Evolutionary conservation across 2,888 invertebrate species (phyloP).

Genomic region (Drosophila formosana): DNA sequence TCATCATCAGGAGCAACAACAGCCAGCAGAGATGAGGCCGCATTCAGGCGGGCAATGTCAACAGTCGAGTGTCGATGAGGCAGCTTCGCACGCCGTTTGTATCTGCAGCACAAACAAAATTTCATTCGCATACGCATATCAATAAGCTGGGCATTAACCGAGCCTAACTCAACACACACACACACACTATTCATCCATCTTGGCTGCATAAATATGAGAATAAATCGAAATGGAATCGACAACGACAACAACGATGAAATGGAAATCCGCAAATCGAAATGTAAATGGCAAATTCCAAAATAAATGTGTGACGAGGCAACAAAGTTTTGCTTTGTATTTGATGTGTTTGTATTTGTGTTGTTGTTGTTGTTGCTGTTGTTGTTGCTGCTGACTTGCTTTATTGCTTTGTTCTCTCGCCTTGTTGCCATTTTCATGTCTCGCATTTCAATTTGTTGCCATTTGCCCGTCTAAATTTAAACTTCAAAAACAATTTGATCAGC

Average conservation of each 20-base stretch:
- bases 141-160: conserved; percentile 48
- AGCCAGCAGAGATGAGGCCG: conserved; percentile 5
- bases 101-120: conserved; percentile 51
- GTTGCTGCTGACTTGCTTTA: conserved; percentile 30
- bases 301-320: conserved; percentile 13
- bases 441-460: conserved; percentile 34
- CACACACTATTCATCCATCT: conserved; percentile 51
- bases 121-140: conserved; percentile 45
- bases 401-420: conserved; percentile 38
- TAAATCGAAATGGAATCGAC: conserved; percentile 63
- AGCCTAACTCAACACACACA: conserved; percentile 30
- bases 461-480: conserved; percentile 53
- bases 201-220: conserved; percentile 65
- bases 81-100: conserved; percentile 44
- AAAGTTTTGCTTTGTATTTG: conserved; percentile 34
- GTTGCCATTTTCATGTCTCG: conserved; percentile 29
- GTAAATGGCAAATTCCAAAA: conserved; percentile 39
- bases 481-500: conserved; percentile 45
- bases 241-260: conserved; percentile 32
- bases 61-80: conserved; percentile 46
- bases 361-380: no score
- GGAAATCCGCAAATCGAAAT: conserved; percentile 44
- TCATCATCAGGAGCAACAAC: conserved; percentile 17
- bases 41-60: conserved; percentile 54
- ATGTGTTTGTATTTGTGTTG: conserved; percentile 41